phyloP scores from a whole-genome alignment of 2,888 invertebrate genomes.

The Cheilosia scutellata region DNA sequence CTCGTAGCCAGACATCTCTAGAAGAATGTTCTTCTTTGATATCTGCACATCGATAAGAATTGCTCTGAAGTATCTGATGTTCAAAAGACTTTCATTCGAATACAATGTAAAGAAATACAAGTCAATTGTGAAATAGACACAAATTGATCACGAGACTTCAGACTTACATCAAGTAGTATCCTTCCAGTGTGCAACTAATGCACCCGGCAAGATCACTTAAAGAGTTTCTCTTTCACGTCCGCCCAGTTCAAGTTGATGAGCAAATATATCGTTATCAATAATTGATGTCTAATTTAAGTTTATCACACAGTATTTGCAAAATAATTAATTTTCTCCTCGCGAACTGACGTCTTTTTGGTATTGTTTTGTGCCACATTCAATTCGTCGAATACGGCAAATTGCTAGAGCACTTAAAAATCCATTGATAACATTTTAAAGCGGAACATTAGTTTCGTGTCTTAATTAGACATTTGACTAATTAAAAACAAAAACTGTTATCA shows the following conservation, averaged over 20 bases:
- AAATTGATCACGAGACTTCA: too few species aligned
- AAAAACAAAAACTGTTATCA: slow-evolving; percentile 57
- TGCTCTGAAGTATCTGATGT: too few species aligned
- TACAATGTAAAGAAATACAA: too few species aligned
- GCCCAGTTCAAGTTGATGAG: slow-evolving; percentile 1
- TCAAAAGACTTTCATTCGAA: too few species aligned
- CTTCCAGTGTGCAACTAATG: neutral
- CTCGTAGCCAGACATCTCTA: too few species aligned
- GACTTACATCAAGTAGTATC: neutral
- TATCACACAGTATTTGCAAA: slow-evolving; percentile 37
- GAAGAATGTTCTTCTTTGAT: too few species aligned
- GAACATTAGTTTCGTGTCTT: slow-evolving; percentile 44
- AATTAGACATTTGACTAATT: slow-evolving; percentile 55
- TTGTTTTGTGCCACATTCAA: neutral
- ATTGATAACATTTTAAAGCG: slow-evolving; percentile 40
- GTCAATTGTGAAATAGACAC: too few species aligned
- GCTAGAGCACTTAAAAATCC: slow-evolving; percentile 57
- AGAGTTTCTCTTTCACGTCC: slow-evolving; percentile 5
- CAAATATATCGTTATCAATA: slow-evolving; percentile 41
- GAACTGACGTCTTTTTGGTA: neutral
- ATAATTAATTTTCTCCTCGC: slow-evolving; percentile 35
- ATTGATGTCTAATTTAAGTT: slow-evolving; percentile 36
- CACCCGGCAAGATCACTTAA: neutral
- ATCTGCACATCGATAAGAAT: too few species aligned
- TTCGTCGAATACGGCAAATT: slow-evolving; percentile 46